Evolutionary conservation across 2,888 invertebrate genomes (phyloP), one percentile per base, ranked within the genome.

Genomic region (Spilosoma lubricipeda): DNA sequence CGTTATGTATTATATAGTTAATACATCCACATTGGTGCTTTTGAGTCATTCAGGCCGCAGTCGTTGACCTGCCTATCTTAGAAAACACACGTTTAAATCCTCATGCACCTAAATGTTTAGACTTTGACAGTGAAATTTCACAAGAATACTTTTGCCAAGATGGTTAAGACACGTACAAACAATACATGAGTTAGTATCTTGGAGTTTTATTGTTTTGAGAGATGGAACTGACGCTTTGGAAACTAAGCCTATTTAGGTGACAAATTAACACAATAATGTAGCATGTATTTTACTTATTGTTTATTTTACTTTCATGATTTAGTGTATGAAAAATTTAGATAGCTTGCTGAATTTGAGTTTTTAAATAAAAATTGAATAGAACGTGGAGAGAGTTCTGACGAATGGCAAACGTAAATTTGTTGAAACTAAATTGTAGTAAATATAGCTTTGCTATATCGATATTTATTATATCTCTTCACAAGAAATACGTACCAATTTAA

Each of bases 251-350:
- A 67, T 66, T 67, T 75, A 70, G 69, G 72, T 79, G 79, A 78
- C 79, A 82, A 85, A 83, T 85, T 83, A 80, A 70, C 84, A 76
- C 66, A 67, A 74, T 71, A 77, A 79, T 80, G 82, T 76, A 71
- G 79, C 70, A 30, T 30, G 27, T 42, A 30, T 36, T 2, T 33
- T 33, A 33, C 33, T 33, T 33, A 33, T 33, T 33, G 23, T 42
- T 59, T 39, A 56, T 65, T 48, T 65, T 45, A 48, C 65, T 45
- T 71, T 33, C 13, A 48, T 63, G 27, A 30, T 63, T 42, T 15
- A 27, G 3, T 30, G 3, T 30, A 7, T 15, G 15, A n/a, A 27
- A 4, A 59, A 27, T 27, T 4, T 18, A 18, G n/a, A 45, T 45
- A 45, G 13, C 45, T 42, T 45, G 45, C 0, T 15, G 3, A 0